phyloP scores from a whole-genome alignment of 2,888 invertebrate species.

The Agonopterix subpropinquella region DNA sequence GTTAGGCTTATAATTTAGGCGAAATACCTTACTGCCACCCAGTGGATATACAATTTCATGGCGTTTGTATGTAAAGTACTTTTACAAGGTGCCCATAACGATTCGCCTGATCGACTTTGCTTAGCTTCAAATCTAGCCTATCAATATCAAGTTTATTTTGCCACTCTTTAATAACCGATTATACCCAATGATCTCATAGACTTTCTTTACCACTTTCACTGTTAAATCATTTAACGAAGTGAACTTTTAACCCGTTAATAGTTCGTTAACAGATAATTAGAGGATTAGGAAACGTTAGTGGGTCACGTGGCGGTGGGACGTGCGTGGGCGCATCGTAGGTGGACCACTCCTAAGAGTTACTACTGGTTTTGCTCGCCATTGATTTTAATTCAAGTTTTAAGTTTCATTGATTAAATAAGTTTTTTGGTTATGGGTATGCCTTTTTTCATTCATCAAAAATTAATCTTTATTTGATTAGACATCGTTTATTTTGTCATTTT shows the following conservation, averaged over 20 bases:
- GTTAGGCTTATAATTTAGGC: too few species aligned
- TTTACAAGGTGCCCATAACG: too few species aligned
- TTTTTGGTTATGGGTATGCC: neutral
- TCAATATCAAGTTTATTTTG: neutral
- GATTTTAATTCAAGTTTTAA: conserved; percentile 1
- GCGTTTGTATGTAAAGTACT: too few species aligned
- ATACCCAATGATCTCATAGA: neutral
- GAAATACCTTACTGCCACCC: too few species aligned
- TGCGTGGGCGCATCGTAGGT: conserved; percentile 16
- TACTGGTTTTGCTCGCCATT: conserved; percentile 6
- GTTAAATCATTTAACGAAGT: neutral
- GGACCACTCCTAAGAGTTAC: neutral
- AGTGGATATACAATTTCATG: too few species aligned
- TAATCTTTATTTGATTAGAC: too few species aligned
- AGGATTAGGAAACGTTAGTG: conserved; percentile 12
- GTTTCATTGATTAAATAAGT: conserved; percentile 2
- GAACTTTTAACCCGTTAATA: neutral
- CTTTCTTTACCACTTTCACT: neutral
- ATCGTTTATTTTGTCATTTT: too few species aligned
- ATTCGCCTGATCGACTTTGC: too few species aligned
- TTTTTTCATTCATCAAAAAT: too few species aligned
- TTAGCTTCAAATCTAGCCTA: too few species aligned
- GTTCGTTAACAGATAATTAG: conserved; percentile 1
- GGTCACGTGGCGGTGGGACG: conserved; percentile 14
- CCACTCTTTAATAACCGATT: neutral